A percentile compares a stretch with the other conserved stretches of the same genome.
Evolutionary conservation across 2,888 invertebrate genomes (phyloP).

Genomic region (Salpingus planirostris): DNA sequence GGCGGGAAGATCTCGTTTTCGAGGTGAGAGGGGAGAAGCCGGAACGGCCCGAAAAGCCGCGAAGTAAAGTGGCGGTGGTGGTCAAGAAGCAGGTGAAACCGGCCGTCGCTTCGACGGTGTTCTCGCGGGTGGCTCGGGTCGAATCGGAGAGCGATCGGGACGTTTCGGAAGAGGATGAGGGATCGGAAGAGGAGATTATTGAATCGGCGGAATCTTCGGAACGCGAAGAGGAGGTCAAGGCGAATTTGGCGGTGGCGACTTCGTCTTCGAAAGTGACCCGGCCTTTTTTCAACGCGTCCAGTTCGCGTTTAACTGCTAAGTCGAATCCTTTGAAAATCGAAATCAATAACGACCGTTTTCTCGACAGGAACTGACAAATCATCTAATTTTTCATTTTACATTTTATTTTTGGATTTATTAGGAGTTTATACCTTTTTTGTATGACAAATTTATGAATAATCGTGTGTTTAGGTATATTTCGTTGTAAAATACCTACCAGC

Average conservation of each 20-base stretch:
- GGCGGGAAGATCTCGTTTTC: too few species aligned
- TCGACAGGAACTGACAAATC: too few species aligned
- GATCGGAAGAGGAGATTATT: constrained; percentile 10
- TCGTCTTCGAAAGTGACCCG: too few species aligned
- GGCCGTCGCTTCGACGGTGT: constrained; percentile 32
- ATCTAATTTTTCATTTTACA: too few species aligned
- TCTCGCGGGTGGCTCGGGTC: constrained; percentile 26
- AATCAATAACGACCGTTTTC: constrained; percentile 33
- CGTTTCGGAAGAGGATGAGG: constrained; percentile 3
- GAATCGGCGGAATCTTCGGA: constrained; percentile 6
- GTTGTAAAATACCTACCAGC: too few species aligned
- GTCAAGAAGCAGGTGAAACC: constrained; percentile 36
- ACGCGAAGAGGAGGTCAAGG: constrained; percentile 23
- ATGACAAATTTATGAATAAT: too few species aligned
- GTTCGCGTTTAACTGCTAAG: constrained; percentile 2
- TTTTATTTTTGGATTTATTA: too few species aligned
- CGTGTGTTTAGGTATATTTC: too few species aligned
- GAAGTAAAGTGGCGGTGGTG: constrained; percentile 38
- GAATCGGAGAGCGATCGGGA: constrained; percentile 14
- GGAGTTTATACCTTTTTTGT: too few species aligned
- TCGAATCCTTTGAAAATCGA: constrained; percentile 31
- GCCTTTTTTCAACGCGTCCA: constrained; percentile 1
- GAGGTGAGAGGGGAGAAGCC: constrained; percentile 21
- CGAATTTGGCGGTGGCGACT: constrained; percentile 17
- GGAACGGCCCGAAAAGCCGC: constrained; percentile 24